Percentiles rank a stretch among this genome's conserved stretches.
These are phyloP conservation scores for Centropus bengalensis DNA, from an alignment of 2,113 vertebrate species.

Conservation along the genomic window DNA sequence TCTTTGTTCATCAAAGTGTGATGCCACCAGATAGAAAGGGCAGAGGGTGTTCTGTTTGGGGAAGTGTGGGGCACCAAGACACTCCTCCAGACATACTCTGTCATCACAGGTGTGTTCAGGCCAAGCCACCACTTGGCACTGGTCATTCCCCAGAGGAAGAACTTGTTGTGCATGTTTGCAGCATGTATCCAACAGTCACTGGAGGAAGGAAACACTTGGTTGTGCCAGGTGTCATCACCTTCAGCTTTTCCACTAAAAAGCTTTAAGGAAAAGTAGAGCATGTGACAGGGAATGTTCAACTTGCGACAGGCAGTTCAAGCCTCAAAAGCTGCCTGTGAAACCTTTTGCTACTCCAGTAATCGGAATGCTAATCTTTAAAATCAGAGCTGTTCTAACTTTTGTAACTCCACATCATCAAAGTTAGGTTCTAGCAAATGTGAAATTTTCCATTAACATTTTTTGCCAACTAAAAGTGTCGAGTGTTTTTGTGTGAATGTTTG, in stretches of 20 bases:
- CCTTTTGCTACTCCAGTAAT: background rate
- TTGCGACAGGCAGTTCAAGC: background rate
- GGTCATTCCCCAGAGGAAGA: background rate
- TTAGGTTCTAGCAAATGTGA: background rate
- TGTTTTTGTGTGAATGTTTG: background rate
- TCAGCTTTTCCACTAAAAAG: background rate
- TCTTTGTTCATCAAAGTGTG: background rate
- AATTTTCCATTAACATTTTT: background rate
- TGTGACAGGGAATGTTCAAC: background rate
- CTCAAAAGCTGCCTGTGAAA: background rate
- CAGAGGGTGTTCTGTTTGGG: background rate
- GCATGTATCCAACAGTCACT: fast-evolving
- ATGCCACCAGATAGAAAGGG: background rate
- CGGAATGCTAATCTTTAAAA: background rate
- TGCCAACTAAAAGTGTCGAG: background rate
- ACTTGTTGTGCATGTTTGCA: background rate
- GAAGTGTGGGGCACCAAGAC: background rate
- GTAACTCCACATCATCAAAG: background rate
- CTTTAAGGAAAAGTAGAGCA: background rate
- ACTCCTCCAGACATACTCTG: background rate
- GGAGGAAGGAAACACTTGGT: background rate
- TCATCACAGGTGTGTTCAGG: conserved; percentile 4
- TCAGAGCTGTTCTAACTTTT: background rate
- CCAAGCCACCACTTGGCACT: background rate
- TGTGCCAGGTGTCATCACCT: background rate